These are phyloP conservation scores for Orchesella cincta DNA, from an alignment of 1,140 invertebrate genomes.

Conservation along the genomic window DNA sequence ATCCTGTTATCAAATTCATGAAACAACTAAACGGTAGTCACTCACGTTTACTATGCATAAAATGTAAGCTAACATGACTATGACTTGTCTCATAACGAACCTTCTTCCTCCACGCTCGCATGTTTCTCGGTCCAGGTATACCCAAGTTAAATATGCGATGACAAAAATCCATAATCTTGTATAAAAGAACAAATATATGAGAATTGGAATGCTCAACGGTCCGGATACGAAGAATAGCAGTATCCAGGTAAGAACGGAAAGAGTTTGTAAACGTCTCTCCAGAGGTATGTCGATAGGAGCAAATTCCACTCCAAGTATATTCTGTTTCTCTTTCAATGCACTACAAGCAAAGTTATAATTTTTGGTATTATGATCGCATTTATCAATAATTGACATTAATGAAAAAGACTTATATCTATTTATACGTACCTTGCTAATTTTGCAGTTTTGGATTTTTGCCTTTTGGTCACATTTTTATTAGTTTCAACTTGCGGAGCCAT, in stretches of 20 bases:
- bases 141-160: neutral
- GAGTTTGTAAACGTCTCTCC: slow-evolving; percentile 38
- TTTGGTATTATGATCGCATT: slow-evolving; percentile 7
- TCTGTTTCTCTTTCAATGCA: slow-evolving; percentile 2
- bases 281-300: slow-evolving; percentile 36
- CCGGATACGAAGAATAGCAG: neutral
- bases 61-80: neutral
- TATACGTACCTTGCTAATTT: slow-evolving; percentile 19
- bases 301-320: slow-evolving; percentile 39
- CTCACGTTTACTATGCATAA: neutral
- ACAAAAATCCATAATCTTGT: neutral
- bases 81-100: slow-evolving; percentile 21
- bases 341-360: slow-evolving; percentile 19
- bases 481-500: slow-evolving; percentile 4
- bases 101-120: slow-evolving; percentile 27
- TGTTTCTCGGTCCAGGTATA: slow-evolving; percentile 4
- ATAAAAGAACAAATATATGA: neutral
- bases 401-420: neutral
- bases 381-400: neutral
- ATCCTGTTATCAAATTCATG: neutral
- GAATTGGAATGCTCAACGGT: neutral
- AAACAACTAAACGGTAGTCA: neutral
- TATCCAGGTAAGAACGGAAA: slow-evolving; percentile 4
- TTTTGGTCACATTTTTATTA: neutral
- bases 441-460: neutral